Base-by-base conservation (phyloP, 1,140 invertebrate genomes). In the Drosophila bifasciata region DNA sequence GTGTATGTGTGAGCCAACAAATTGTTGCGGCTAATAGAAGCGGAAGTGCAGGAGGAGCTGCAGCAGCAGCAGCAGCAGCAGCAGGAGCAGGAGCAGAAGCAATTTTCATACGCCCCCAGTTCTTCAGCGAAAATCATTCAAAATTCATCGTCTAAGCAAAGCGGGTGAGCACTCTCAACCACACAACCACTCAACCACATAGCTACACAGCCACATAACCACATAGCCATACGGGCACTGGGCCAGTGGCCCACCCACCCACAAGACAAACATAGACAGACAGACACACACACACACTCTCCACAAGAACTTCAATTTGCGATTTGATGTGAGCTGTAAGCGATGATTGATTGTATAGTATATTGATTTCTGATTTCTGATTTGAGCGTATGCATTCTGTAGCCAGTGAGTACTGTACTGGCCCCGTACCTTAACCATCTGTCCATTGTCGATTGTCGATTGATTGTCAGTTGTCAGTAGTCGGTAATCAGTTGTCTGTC, bases 131-230 rank as follows among this genome's bases (percentile, higher is more conserved):
- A 89, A 91, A 91, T 71, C 89, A 89, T 83, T 91, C 89, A 91
- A 91, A 91, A 91, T 91, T 91, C 85, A 90, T 83, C 86, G 80
- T 73, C 62, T 91, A 91, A 91, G 85, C 89, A 91, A 91, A 84
- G 68, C 85, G 71, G 89, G 89, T 91, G 48, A 91, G 89, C 72
- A 79, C 44, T 68, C 44, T 67, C 55, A 49, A 53, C 45, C 40
- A 58, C 44, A 57, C 57, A 28, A 36, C 62, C 39, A 45, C 15
- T 58, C 11, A 60, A 8, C 28, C 25, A 53, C 28, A 60, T 58
- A 68, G 46, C 51, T 7, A 59, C 15, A 53, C 44, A 48, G 11
- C 40, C 32, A 60, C 55, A 53, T 44, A 50, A 17, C 19, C 21
- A 64, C 28, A 55, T 36, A 55, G 21, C 36, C 11, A 53, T 19